Percentiles rank a stretch among this genome's conserved stretches.
phyloP scores from a whole-genome alignment of 2,888 invertebrate species.

The Euplexia lucipara region DNA sequence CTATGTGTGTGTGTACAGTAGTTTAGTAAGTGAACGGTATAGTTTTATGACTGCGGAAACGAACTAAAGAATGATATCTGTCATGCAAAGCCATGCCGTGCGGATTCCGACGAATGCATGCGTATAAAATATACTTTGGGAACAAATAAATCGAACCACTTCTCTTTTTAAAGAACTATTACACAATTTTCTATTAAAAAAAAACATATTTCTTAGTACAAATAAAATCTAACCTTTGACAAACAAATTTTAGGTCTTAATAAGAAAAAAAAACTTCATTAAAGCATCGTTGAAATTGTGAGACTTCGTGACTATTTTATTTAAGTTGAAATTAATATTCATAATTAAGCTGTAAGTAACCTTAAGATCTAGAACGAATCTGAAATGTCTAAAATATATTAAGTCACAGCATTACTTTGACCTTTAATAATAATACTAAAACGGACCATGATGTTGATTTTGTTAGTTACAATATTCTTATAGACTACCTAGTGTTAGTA shows the following conservation, averaged over 20 bases:
- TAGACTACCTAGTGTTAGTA: too few species aligned
- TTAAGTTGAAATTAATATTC: constrained; percentile 25
- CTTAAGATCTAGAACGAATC: constrained; percentile 9
- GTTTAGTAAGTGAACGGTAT: constrained; percentile 31
- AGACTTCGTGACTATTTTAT: constrained; percentile 41
- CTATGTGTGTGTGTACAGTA: constrained; percentile 12
- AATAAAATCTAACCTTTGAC: constrained; percentile 40
- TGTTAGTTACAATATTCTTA: too few species aligned
- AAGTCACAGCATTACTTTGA: constrained; percentile 10
- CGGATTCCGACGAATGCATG: constrained; percentile 36
- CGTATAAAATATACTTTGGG: too few species aligned
- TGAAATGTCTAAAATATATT: constrained; percentile 6
- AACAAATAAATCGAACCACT: too few species aligned
- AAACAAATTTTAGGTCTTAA: constrained; percentile 25
- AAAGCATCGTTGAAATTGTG: constrained; percentile 23
- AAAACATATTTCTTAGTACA: too few species aligned
- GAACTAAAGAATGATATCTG: constrained; percentile 40
- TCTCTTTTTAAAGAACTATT: too few species aligned
- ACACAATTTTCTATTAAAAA: too few species aligned
- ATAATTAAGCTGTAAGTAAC: background rate
- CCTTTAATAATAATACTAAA: constrained; percentile 7
- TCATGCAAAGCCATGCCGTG: constrained; percentile 54
- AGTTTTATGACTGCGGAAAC: constrained; percentile 51
- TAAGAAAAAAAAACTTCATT: constrained; percentile 19
- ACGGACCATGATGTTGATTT: too few species aligned